Evolutionary conservation across 2,113 vertebrate species (phyloP).

Genomic region (Corydoras sp.): DNA sequence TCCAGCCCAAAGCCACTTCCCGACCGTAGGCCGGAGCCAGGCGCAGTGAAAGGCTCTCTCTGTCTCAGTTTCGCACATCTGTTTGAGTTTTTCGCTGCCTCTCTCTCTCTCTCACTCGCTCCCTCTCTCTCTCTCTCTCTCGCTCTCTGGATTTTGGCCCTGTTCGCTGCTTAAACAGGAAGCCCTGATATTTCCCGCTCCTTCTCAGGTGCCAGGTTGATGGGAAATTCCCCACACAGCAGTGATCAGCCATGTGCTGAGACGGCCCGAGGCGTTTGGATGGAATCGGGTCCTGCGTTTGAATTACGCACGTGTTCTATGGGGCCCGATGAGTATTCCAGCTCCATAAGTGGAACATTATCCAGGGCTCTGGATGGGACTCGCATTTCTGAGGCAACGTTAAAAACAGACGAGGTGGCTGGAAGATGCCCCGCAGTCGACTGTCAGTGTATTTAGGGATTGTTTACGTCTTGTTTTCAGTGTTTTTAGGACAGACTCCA

Average conservation of each 20-base stretch:
- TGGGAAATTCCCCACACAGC: constrained; percentile 50
- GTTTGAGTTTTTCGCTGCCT: constrained; percentile 50
- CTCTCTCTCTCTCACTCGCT: constrained; percentile 38
- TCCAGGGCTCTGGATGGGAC: too few relatives aligned
- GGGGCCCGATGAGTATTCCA: too few relatives aligned
- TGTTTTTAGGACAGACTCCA: too few relatives aligned
- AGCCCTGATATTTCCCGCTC: constrained; percentile 43
- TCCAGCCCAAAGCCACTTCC: constrained; percentile 55
- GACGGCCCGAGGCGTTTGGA: not conserved
- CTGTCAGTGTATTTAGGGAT: too few relatives aligned
- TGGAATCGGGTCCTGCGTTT: not conserved
- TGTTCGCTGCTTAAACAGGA: constrained; percentile 26
- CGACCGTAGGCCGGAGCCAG: constrained; percentile 48
- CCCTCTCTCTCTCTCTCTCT: constrained; percentile 41
- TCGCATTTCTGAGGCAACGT: too few relatives aligned
- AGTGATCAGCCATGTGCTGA: constrained; percentile 16
- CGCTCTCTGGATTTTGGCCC: constrained; percentile 40
- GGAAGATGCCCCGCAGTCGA: too few relatives aligned
- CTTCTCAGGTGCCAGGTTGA: constrained; percentile 36
- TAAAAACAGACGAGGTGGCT: too few relatives aligned
- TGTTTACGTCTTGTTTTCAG: too few relatives aligned
- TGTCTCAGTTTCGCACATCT: constrained; percentile 56
- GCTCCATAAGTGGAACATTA: too few relatives aligned
- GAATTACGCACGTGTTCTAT: too few relatives aligned
- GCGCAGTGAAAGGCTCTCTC: constrained; percentile 52